Evolutionary conservation across 1,140 invertebrate genomes (phyloP), one percentile per base, ranked within the genome.

Genomic region (Drosophila asahinai): DNA sequence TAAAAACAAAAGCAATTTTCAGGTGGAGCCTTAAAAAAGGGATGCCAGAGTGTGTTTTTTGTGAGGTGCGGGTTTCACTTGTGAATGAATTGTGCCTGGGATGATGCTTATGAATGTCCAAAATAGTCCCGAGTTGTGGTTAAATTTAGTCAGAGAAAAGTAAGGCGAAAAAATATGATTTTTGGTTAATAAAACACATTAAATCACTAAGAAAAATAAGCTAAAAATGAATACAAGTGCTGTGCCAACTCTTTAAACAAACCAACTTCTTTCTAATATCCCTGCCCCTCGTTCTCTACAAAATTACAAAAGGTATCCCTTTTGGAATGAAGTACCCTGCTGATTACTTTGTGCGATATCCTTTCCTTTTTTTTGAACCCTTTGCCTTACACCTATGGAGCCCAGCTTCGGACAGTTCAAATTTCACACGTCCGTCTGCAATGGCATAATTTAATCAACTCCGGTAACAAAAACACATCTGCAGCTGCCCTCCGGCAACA

Each of bases 391-490:
- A 68, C 59, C 58, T 42, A 61, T 43, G 62, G 30, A 58, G 22
- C 54, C 54, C 54, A 40, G 2, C 49, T 36, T 27, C n/a, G 48
- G 55, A 77, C 55, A 78, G 55, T 43, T 61, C 14, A 54, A 71
- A 72, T 81, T 86, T 81, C 77, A 86, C 86, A 90, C 84, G 86
- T 89, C 86, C 84, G 81, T 89, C 86, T 89, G 70, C 81, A 68
- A 19, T 79, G 70, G 75, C 45, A 89, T 90, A 90, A 89, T 89
- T 89, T 89, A 89, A 89, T 89, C 84, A 89, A 86, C 66, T 90
- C 51, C 45, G 33, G 72, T 80, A 84, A 90, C 83, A 80, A 87
- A 80, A 83, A 83, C 83, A 78, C 65, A 81, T 68, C 70, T 84
- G 81, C 78, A 87, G 47, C 64, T 43, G 70, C 58, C 76, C 67